Evolutionary conservation across 2,113 vertebrate species (phyloP).

Genomic region (Vicugna pacos): DNA sequence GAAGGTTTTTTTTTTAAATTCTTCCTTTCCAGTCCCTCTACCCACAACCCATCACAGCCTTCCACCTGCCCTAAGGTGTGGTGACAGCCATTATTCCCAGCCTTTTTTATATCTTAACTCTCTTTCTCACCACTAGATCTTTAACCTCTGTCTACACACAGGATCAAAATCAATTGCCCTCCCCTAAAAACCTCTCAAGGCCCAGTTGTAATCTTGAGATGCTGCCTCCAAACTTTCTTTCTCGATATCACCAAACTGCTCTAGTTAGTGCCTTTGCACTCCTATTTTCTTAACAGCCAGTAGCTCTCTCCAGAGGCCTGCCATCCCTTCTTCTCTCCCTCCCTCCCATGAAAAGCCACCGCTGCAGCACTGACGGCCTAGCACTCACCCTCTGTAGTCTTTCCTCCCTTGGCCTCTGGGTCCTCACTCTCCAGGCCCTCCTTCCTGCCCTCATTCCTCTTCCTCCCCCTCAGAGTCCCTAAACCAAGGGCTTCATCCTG

Average conservation of each 20-base stretch:
- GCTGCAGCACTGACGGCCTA: neutral
- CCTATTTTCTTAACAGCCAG: neutral
- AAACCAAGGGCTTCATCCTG: neutral
- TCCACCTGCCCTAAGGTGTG: neutral
- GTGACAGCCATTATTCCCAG: neutral
- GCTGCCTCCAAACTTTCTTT: neutral
- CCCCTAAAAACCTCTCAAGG: neutral
- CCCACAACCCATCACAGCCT: neutral
- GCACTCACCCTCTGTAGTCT: neutral
- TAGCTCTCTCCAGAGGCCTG: neutral
- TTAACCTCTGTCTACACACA: neutral
- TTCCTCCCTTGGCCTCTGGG: neutral
- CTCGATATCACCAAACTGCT: neutral
- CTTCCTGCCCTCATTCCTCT: neutral
- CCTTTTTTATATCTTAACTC: neutral
- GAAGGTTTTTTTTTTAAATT: neutral
- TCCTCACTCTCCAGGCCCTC: neutral
- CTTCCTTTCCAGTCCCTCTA: neutral
- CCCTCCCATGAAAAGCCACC: too few relatives aligned
- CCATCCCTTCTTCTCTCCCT: neutral
- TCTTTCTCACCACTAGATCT: neutral
- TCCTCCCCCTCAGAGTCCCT: neutral
- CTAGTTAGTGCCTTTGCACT: neutral
- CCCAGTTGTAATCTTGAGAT: neutral
- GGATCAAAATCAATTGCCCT: neutral